These are phyloP conservation scores for Cheilosia vernalis DNA, from an alignment of 2,888 invertebrate genomes.

Conservation along the genomic window DNA sequence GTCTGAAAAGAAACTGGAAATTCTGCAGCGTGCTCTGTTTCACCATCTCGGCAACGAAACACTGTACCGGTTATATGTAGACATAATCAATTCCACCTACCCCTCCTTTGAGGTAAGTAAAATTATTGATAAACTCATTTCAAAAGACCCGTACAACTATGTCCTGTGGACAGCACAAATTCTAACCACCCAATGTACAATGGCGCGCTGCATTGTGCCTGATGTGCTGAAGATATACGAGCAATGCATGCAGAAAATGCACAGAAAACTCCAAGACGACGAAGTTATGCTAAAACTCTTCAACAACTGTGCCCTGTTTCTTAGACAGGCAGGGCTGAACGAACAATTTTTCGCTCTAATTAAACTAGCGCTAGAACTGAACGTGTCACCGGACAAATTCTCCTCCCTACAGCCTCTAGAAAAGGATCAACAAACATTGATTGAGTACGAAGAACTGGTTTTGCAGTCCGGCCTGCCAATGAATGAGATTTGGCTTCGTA, in stretches of 20 bases:
- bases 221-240: constrained; percentile 85
- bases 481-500: constrained; percentile 89
- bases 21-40: constrained; percentile 86
- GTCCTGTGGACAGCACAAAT: constrained; percentile 82
- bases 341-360: constrained; percentile 90
- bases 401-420: constrained; percentile 79
- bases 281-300: constrained; percentile 84
- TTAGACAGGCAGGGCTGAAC: constrained; percentile 89
- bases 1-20: constrained; percentile 86
- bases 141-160: constrained; percentile 80
- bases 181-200: constrained; percentile 84
- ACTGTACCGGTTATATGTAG: constrained; percentile 83
- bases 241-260: constrained; percentile 82
- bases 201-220: constrained; percentile 86
- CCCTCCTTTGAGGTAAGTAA: constrained; percentile 86
- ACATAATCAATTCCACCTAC: constrained; percentile 83
- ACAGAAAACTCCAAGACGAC: constrained; percentile 78
- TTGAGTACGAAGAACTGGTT: constrained; percentile 87
- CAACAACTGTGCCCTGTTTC: constrained; percentile 84
- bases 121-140: constrained; percentile 78
- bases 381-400: constrained; percentile 84
- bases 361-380: constrained; percentile 88
- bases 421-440: constrained; percentile 80
- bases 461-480: constrained; percentile 88
- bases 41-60: constrained; percentile 85